Percentiles rank a stretch among this genome's conserved stretches.
Evolutionary conservation across 1,140 invertebrate genomes (phyloP).

Genomic region (Rhyacophila brunnea): DNA sequence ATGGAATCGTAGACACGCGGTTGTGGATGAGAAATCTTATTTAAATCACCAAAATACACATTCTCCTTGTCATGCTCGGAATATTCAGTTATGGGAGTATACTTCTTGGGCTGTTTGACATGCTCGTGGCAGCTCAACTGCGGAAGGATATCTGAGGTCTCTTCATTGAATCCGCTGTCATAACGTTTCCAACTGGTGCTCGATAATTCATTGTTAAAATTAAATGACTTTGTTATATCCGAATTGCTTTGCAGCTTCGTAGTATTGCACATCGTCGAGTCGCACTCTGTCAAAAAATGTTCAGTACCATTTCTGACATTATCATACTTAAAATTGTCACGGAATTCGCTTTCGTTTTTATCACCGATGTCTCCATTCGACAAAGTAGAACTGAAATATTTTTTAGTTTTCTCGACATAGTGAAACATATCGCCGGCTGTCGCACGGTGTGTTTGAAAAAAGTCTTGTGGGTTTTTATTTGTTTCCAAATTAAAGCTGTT

Average conservation of each 20-base stretch:
- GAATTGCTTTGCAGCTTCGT: conserved; percentile 39
- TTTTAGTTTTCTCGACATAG: too few relatives aligned
- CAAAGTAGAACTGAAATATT: too few relatives aligned
- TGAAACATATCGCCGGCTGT: too few relatives aligned
- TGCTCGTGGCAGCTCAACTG: conserved; percentile 15
- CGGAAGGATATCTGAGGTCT: conserved; percentile 44
- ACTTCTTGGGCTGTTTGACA: conserved; percentile 20
- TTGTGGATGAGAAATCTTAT: conserved; percentile 37
- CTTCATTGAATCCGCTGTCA: conserved; percentile 52
- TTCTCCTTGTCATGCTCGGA: conserved; percentile 46
- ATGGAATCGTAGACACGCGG: conserved; percentile 42
- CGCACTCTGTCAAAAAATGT: conserved; percentile 1
- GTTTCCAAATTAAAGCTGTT: conserved; percentile 43
- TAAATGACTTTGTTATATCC: conserved; percentile 42
- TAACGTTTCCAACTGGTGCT: conserved; percentile 50
- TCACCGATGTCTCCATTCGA: too few relatives aligned
- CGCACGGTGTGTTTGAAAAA: too few relatives aligned
- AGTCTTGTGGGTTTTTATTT: conserved; percentile 10
- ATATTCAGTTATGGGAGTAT: conserved; percentile 32
- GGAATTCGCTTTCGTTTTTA: conserved; percentile 46
- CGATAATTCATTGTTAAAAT: conserved; percentile 37
- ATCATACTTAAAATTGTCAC: conserved; percentile 38
- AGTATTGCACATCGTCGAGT: conserved; percentile 43
- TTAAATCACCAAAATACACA: conserved; percentile 39
- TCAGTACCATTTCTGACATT: conserved; percentile 1